Evolutionary conservation across 2,797 vertebrate genomes (phyloP), one percentile per base, ranked within the genome.

Genomic region (Salmo trutta): DNA sequence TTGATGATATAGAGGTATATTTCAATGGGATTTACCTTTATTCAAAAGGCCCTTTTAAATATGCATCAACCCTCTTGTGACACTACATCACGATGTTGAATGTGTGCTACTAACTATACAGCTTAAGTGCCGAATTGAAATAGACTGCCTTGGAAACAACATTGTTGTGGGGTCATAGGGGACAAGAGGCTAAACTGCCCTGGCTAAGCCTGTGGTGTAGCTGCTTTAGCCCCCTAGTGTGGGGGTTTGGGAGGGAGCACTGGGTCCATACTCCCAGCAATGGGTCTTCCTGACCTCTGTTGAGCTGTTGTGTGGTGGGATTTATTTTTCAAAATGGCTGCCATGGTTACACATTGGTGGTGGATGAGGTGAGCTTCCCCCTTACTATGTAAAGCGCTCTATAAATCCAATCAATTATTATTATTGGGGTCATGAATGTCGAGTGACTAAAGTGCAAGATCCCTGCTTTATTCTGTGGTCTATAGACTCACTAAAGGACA

Each of bases 161-260:
- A 31, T 51, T 70, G 68, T 36, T 75, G 74, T 80, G 71, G 62
- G 78, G 74, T 80, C 73, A 79, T 19, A 33, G 67, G 6, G 71
- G 7, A 54, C 71, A 73, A 17, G 65, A 67, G 65, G 65, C 27
- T 67, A 16, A 6, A 67, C 15, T 67, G 65, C 29, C 16, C 29
- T 6, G 29, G 29, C 16, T 33, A 67, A 67, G 27, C 29, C 29
- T 62, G 21, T 10, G 59, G n/a, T 62, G 8, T 62, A 24, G 21
- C 29, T 27, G 3, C 64, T 29, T 27, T 27, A 5, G 21, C 62
- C n/a, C 21, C n/a, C 8, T 5, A 66, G 64, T 27, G 62, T 19
- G n/a, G 1, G 56, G 56, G 59, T 12, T 21, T 24, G n/a, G 29
- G 29, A 19, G 27, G 27, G 14, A 2, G 29, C 5, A 31, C 65